phyloP scores from a whole-genome alignment of 1,140 invertebrate species.

The Panonychus citri region DNA sequence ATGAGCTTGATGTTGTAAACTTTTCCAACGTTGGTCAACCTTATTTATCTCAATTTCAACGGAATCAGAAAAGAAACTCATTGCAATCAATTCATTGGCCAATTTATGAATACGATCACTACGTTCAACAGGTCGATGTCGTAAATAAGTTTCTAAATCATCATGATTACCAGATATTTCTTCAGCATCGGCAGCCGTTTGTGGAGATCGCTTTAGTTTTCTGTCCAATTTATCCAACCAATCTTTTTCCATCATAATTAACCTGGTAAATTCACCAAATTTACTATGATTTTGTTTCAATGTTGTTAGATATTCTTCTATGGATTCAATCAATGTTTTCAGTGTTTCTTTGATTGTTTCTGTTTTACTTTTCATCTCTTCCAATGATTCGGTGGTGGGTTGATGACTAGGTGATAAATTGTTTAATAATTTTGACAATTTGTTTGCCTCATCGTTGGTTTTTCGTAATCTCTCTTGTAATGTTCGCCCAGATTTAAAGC shows the following conservation, averaged over 20 bases:
- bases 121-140: slow-evolving; percentile 45
- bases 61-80: slow-evolving; percentile 44
- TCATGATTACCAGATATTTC: slow-evolving; percentile 71
- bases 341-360: slow-evolving; percentile 36
- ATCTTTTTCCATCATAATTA: slow-evolving; percentile 33
- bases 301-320: slow-evolving; percentile 31
- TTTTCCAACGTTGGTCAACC: slow-evolving; percentile 38
- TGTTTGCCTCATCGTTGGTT: neutral
- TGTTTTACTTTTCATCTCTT: slow-evolving; percentile 5
- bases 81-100: slow-evolving; percentile 41
- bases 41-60: slow-evolving; percentile 43
- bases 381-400: neutral
- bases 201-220: slow-evolving; percentile 41
- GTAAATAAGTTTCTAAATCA: slow-evolving; percentile 58
- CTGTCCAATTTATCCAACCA: slow-evolving; percentile 59
- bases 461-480: neutral
- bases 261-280: slow-evolving; percentile 43
- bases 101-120: slow-evolving; percentile 49
- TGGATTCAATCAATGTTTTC: slow-evolving; percentile 38
- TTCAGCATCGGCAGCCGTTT: slow-evolving; percentile 64
- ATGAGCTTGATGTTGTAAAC: slow-evolving; percentile 35
- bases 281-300: slow-evolving; percentile 43
- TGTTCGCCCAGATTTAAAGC: neutral
- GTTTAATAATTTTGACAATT: neutral
- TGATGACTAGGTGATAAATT: neutral